A percentile compares a stretch with the other conserved stretches of the same genome.
Evolutionary conservation across 2,113 vertebrate genomes (phyloP).

Genomic region (Rhynchomys soricoides): DNA sequence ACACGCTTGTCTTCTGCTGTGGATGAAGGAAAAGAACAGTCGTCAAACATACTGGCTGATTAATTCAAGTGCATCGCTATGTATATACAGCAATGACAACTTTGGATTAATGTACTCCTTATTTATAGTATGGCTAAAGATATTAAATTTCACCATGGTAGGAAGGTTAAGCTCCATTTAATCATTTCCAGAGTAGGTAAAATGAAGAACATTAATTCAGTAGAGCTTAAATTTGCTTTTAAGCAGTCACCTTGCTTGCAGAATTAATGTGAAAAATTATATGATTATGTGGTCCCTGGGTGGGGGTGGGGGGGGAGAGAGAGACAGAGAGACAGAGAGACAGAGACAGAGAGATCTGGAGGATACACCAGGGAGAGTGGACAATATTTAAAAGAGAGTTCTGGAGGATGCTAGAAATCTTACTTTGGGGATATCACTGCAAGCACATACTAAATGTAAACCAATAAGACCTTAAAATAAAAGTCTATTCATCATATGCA

Average conservation of each 20-base stretch:
- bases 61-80: constrained; percentile 36
- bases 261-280: constrained; percentile 60
- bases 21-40: constrained; percentile 11
- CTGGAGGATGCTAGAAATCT: not conserved
- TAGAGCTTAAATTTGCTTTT: constrained; percentile 64
- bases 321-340: constrained; percentile 43
- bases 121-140: constrained; percentile 58
- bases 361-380: not conserved
- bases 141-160: constrained; percentile 63
- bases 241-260: constrained; percentile 59
- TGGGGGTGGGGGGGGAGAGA: too few species aligned
- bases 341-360: not conserved
- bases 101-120: constrained; percentile 62
- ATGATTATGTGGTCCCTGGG: not conserved
- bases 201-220: constrained; percentile 65
- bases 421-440: not conserved
- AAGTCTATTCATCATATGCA: not conserved
- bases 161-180: constrained; percentile 58
- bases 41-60: not conserved
- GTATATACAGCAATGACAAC: constrained; percentile 41
- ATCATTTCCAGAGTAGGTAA: constrained; percentile 64
- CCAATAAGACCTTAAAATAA: not conserved
- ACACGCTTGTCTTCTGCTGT: not conserved
- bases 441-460: not conserved
- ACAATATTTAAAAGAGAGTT: constrained; percentile 5